phyloP scores from a whole-genome alignment of 2,888 invertebrate genomes.

The Dasysyrphus albostriatus region DNA sequence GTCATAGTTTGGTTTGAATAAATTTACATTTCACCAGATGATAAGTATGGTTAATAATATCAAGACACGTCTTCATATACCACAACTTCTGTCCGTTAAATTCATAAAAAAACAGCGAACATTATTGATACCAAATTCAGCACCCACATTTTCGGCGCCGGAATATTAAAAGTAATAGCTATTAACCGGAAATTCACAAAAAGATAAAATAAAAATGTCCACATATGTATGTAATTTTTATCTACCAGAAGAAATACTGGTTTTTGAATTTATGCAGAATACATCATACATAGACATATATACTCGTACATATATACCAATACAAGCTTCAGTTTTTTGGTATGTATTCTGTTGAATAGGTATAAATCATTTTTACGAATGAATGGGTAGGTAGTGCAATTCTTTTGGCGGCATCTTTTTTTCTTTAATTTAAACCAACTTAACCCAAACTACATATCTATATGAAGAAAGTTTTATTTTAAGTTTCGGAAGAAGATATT shows the following conservation, averaged over 20 bases:
- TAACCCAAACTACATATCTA: too few species aligned
- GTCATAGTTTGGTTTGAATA: too few species aligned
- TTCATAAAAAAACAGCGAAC: too few species aligned
- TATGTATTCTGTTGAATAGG: neutral
- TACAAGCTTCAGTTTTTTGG: neutral
- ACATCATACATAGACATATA: too few species aligned
- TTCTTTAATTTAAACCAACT: neutral
- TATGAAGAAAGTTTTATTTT: neutral
- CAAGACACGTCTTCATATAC: neutral
- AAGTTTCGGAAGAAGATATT: neutral
- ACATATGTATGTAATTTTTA: neutral
- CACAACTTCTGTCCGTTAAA: neutral
- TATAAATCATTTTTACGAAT: conserved; percentile 22
- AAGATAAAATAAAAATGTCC: neutral
- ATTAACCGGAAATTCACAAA: conserved; percentile 52
- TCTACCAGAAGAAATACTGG: conserved; percentile 29
- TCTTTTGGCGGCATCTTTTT: neutral
- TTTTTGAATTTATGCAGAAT: conserved; percentile 1
- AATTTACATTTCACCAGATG: too few species aligned
- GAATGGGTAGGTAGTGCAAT: neutral
- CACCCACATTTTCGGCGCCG: conserved; percentile 18
- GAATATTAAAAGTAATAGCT: neutral
- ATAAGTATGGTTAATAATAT: too few species aligned
- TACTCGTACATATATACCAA: too few species aligned
- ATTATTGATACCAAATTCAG: neutral